Conservation (phyloP, 2,113 vertebrate genomes). For the Passer domesticus region DNA sequence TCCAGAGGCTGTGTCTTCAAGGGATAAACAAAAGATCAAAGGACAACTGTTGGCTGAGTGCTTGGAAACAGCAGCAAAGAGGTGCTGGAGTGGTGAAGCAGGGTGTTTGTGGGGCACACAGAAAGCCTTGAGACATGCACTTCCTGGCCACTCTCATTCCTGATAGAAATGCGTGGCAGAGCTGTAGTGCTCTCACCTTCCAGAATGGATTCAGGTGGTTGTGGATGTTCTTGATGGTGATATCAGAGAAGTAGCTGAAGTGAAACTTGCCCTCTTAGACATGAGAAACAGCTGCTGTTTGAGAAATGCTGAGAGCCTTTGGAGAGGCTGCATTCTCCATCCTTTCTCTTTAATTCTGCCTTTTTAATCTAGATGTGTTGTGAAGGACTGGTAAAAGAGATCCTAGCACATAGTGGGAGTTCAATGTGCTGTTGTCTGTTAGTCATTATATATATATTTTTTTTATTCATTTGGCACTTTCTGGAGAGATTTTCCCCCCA, state of each 20-base stretch:
- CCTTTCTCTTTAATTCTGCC: background rate
- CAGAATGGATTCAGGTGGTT: background rate
- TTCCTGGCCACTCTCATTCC: accelerated
- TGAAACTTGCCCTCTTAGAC: background rate
- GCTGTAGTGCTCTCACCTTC: background rate
- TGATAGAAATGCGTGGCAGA: background rate
- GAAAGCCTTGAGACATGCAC: background rate
- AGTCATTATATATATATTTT: slow-evolving; percentile 1
- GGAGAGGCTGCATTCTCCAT: background rate
- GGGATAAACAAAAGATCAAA: background rate
- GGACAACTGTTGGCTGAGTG: background rate
- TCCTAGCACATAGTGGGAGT: slow-evolving; percentile 10
- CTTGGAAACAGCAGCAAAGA: background rate
- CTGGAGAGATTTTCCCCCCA: background rate
- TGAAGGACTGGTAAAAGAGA: background rate
- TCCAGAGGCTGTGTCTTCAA: background rate
- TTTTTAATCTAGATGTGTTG: background rate
- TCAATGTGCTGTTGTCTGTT: slow-evolving; percentile 65
- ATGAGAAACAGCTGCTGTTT: slow-evolving; percentile 1
- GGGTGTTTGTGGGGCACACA: background rate
- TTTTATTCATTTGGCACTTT: slow-evolving; percentile 52
- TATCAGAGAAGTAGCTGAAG: background rate
- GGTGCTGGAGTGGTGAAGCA: background rate
- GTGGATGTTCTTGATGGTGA: background rate
- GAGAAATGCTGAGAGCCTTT: background rate